A percentile compares a stretch with the other conserved stretches of the same genome.
These are phyloP conservation scores for Sipha flava DNA, from an alignment of 1,140 invertebrate species.

Conservation along the genomic window DNA sequence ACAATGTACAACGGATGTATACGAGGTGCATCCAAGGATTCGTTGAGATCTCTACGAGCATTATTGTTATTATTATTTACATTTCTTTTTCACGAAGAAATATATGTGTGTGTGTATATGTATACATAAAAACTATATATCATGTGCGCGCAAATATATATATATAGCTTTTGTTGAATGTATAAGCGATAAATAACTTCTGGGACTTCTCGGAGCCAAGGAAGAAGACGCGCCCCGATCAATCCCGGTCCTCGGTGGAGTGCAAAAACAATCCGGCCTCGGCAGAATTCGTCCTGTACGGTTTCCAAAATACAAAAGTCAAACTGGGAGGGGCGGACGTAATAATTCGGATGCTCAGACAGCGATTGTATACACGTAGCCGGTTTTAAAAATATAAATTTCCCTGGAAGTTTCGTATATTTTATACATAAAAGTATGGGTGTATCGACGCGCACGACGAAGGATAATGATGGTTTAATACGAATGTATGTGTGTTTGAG, in stretches of 20 bases:
- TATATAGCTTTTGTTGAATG: neutral
- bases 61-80: too few relatives aligned
- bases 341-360: neutral
- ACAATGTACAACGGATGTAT: too few relatives aligned
- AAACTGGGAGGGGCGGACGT: neutral
- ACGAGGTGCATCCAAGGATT: too few relatives aligned
- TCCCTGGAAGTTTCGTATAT: neutral
- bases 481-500: too few relatives aligned
- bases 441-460: too few relatives aligned
- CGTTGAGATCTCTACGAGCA: too few relatives aligned
- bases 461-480: too few relatives aligned
- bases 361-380: neutral
- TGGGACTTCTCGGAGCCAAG: neutral
- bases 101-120: neutral
- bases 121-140: neutral
- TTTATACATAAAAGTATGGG: neutral
- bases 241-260: neutral
- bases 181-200: neutral
- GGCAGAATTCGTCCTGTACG: neutral
- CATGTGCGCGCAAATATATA: neutral
- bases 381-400: neutral
- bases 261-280: neutral
- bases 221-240: neutral
- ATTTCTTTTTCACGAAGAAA: too few relatives aligned
- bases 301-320: neutral